phyloP scores from a whole-genome alignment of 1,140 invertebrate genomes.

The Brachionus paranguensis region DNA sequence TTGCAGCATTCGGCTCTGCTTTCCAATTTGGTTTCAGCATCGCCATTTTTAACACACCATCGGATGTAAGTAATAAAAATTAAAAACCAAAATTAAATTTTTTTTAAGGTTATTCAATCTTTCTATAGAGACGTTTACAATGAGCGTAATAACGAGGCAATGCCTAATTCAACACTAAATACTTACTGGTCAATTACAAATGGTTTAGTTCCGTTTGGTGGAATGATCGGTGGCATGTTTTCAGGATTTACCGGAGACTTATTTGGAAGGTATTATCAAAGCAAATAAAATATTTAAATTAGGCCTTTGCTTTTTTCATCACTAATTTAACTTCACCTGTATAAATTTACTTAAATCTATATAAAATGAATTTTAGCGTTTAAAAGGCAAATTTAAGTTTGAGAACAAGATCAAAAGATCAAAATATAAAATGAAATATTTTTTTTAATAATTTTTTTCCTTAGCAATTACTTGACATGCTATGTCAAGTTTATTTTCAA shows the following conservation, averaged over 20 bases:
- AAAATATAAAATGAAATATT: no score
- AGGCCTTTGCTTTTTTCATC: no score
- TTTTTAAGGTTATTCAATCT: conserved; percentile 25
- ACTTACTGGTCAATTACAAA: conserved; percentile 63
- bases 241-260: conserved; percentile 69
- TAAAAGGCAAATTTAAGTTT: no score
- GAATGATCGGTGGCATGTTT: conserved; percentile 77
- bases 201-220: conserved; percentile 79
- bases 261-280: conserved; percentile 65
- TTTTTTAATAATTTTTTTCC: no score
- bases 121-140: conserved; percentile 26
- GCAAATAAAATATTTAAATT: not conserved
- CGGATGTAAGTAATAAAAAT: conserved; percentile 61
- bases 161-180: conserved; percentile 39
- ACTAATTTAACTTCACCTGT: no score
- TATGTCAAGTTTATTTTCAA: no score
- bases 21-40: conserved; percentile 92
- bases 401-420: no score
- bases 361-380: no score
- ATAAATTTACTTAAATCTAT: no score
- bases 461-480: no score
- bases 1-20: conserved; percentile 79
- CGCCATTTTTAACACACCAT: conserved; percentile 82
- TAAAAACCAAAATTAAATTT: not conserved
- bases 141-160: not conserved